phyloP scores from a whole-genome alignment of 2,888 invertebrate genomes.

The Steinernema carpocapsae region DNA sequence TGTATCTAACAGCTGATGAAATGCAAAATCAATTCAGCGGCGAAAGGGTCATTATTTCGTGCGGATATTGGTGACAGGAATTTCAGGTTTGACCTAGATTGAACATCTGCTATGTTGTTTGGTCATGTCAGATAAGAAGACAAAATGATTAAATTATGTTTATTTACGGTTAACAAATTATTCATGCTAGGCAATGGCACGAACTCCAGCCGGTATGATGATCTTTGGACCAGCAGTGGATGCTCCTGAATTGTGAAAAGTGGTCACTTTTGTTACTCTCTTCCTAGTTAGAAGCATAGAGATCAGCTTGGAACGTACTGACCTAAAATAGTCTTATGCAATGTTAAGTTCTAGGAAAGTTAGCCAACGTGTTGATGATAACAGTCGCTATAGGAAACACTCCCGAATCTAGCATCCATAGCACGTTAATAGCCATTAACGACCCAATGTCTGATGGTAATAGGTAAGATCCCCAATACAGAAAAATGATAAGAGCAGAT shows the following conservation, averaged over 20 bases:
- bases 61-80: no score
- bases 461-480: background rate
- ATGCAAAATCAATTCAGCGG: no score
- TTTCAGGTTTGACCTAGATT: no score
- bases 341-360: background rate
- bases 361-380: conserved; percentile 1
- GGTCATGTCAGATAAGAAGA: no score
- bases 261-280: background rate
- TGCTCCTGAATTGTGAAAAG: background rate
- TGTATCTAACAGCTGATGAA: no score
- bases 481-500: background rate
- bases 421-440: background rate
- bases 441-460: background rate
- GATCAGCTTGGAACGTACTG: background rate
- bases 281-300: background rate
- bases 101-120: no score
- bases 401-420: conserved; percentile 22
- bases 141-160: no score
- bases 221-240: no score
- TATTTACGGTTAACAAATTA: no score
- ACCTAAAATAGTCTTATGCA: background rate
- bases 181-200: no score
- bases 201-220: no score
- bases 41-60: no score
- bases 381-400: background rate